Evolutionary conservation across 2,797 vertebrate species (phyloP), one percentile per base, ranked within the genome.

Genomic region (Margarornis squamiger): DNA sequence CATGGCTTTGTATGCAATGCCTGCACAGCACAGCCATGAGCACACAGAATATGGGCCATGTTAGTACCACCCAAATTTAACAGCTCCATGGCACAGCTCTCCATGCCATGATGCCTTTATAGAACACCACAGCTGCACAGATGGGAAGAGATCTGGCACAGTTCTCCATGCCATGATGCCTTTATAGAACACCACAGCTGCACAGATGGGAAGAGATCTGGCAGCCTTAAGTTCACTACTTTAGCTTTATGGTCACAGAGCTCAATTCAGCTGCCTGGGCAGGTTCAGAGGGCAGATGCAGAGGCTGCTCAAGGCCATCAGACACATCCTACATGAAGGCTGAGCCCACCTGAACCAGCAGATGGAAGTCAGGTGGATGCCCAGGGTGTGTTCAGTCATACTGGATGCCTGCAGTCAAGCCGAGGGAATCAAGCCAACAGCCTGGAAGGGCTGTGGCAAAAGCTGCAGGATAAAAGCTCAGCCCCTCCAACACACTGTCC

Each of bases 381-480:
- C 11, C 57, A 54, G 46, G 23, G 1, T 10, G 34, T 17, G 65
- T 1, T 32, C 41, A 82, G 0, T 7, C 32, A 24, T 2, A 3
- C 24, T 29, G 19, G 23, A 11, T 3, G 9, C 16, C 51, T 11
- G 2, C 45, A 63, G 48, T 2, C 16, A 49, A 32, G 26, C 30
- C 49, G 16, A 55, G 46, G 19, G 24, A 23, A 7, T 3, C 48
- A 54, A 84, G 49, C 38, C 36, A 41, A 19, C 30, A 9, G 10
- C 4, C 14, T 30, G 45, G 23, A 15, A 49, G 61, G 55, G 68
- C 38, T 39, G 22, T 7, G 20, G 3, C 3, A 19, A 18, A 32
- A 59, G 43, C 70, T 80, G 43, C 39, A 39, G 51, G 46, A 58
- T 22, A 15, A 4, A 32, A 46, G 18, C 39, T 1, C n/a, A 59